Evolutionary conservation across 2,888 invertebrate genomes (phyloP).

Genomic region (Apamea crenata): DNA sequence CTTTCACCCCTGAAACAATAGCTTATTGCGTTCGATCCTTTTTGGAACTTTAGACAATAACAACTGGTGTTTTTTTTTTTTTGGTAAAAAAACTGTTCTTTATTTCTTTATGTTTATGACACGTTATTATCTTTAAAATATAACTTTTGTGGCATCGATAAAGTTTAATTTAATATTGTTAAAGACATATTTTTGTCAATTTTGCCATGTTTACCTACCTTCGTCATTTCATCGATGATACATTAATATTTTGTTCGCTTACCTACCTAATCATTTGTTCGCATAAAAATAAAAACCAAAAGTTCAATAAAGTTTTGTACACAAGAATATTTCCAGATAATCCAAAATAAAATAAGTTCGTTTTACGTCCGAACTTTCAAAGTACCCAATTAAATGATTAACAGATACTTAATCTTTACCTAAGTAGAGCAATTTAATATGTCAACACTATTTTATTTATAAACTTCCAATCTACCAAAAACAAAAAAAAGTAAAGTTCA

Average conservation of each 20-base stretch:
- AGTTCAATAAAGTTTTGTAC: not conserved
- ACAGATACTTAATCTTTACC: conserved; percentile 27
- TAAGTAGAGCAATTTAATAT: conserved; percentile 16
- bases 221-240: conserved; percentile 24
- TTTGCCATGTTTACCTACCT: conserved; percentile 28
- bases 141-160: conserved; percentile 25
- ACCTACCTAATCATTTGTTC: not conserved
- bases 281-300: not conserved
- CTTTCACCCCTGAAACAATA: conserved; percentile 87
- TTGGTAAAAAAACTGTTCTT: conserved; percentile 12
- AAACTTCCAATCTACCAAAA: conserved; percentile 17
- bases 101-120: conserved; percentile 24
- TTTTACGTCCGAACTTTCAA: not conserved
- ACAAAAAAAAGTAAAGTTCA: conserved; percentile 23
- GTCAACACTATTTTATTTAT: conserved; percentile 39
- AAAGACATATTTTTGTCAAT: conserved; percentile 29
- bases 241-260: conserved; percentile 19
- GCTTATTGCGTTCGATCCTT: conserved; percentile 67
- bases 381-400: conserved; percentile 30
- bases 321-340: not conserved
- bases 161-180: conserved; percentile 35
- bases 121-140: conserved; percentile 26
- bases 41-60: conserved; percentile 48
- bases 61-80: conserved; percentile 26
- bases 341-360: not conserved